Percentiles rank a stretch among this genome's conserved stretches.
Conservation (phyloP, 2,888 invertebrate species). For the Polyploca ridens region DNA sequence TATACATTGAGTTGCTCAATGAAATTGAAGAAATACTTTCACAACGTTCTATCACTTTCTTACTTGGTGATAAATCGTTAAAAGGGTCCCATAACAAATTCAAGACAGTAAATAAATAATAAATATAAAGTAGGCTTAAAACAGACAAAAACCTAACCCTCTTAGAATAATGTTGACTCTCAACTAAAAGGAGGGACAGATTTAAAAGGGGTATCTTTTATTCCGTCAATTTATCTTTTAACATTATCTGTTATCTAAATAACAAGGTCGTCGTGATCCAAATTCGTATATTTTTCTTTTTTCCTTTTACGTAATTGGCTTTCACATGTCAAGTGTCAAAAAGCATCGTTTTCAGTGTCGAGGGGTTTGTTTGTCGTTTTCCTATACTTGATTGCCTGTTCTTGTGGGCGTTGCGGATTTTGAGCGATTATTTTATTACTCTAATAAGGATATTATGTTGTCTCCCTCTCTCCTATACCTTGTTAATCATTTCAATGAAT, state of each 20-base stretch:
- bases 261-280: neutral
- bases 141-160: constrained; percentile 12
- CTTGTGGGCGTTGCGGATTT: neutral
- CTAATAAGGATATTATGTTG: too few species aligned
- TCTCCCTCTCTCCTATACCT: too few species aligned
- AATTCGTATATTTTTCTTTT: neutral
- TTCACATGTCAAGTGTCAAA: neutral
- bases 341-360: neutral
- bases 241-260: neutral
- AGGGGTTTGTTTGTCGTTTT: neutral
- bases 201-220: neutral
- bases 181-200: neutral
- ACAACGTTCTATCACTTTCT: too few species aligned
- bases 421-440: too few species aligned
- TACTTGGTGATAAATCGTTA: too few species aligned
- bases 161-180: constrained; percentile 11
- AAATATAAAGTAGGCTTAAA: constrained; percentile 15
- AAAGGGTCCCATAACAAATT: neutral
- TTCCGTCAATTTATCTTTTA: neutral
- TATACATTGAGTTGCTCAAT: too few species aligned
- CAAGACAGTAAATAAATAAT: neutral
- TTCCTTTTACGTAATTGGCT: neutral
- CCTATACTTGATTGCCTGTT: neutral
- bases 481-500: too few species aligned
- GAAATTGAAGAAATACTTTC: too few species aligned